These are phyloP conservation scores for Muntiacus muntjak DNA, from an alignment of 2,113 vertebrate genomes.

Conservation along the genomic window DNA sequence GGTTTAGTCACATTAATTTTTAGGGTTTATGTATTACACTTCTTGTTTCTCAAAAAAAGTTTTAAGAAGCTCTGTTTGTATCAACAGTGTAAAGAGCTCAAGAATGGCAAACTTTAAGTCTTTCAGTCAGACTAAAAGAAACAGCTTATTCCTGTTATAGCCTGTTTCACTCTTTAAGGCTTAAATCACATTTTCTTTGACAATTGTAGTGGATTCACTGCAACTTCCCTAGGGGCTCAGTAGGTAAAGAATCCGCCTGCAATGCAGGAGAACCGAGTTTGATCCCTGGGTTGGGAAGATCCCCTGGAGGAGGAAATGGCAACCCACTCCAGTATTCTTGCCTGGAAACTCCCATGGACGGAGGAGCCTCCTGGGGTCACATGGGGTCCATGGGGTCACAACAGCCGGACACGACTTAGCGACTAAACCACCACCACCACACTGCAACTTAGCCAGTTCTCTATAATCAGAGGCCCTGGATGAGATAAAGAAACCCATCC, in stretches of 20 bases:
- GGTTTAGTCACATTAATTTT: not conserved
- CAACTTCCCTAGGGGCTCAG: not conserved
- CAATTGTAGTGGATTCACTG: not conserved
- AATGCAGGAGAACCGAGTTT: not conserved
- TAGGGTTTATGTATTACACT: not conserved
- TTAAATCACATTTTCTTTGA: not conserved
- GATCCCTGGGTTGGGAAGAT: not conserved
- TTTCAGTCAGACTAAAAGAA: conserved; percentile 23
- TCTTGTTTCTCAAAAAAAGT: not conserved
- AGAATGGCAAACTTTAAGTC: not conserved
- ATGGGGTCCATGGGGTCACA: not conserved
- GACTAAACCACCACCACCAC: not conserved
- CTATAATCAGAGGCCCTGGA: not conserved
- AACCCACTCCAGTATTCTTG: not conserved
- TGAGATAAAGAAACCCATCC: not conserved
- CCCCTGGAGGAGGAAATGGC: not conserved
- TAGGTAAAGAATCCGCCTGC: not conserved
- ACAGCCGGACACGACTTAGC: not conserved
- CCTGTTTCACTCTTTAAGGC: not conserved
- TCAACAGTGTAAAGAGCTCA: not conserved
- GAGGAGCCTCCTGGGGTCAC: not conserved
- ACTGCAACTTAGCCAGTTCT: not conserved
- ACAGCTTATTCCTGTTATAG: not conserved
- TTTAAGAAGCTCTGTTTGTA: not conserved
- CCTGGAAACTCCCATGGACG: not conserved